Conservation (phyloP, 23 tunicate species). For the Ciona savignyi region DNA sequence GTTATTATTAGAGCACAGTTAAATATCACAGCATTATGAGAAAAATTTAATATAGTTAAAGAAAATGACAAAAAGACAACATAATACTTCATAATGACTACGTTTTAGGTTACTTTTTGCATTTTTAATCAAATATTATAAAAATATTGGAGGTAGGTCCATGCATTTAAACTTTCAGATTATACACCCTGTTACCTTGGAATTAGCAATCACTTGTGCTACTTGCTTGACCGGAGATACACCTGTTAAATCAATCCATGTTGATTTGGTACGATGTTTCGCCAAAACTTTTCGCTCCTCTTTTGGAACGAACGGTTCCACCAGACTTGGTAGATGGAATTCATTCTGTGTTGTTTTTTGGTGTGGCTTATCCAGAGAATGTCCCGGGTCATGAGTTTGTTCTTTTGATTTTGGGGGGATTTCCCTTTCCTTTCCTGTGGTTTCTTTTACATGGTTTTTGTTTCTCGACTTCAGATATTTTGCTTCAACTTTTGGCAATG, state of each 20-base stretch:
- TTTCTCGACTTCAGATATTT: neutral
- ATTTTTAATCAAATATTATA: too few species aligned
- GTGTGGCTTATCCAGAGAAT: neutral
- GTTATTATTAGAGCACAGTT: too few species aligned
- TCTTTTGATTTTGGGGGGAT: neutral
- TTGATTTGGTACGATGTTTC: neutral
- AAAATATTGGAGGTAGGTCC: too few species aligned
- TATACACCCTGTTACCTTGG: neutral
- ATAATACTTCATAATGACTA: too few species aligned
- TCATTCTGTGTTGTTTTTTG: neutral
- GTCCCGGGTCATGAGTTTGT: neutral
- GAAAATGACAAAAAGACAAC: too few species aligned
- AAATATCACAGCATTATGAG: too few species aligned
- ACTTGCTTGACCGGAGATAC: neutral
- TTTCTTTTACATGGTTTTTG: neutral
- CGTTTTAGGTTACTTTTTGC: too few species aligned
- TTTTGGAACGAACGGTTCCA: neutral
- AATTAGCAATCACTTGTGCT: neutral
- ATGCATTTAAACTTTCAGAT: too few species aligned
- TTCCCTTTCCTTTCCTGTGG: too few species aligned
- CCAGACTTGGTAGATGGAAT: neutral
- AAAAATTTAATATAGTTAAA: too few species aligned
- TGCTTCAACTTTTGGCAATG: neutral
- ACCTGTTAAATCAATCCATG: neutral
- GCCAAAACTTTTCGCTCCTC: neutral